These are phyloP conservation scores for Lepus americanus DNA, from an alignment of 2,113 vertebrate species.

Conservation along the genomic window DNA sequence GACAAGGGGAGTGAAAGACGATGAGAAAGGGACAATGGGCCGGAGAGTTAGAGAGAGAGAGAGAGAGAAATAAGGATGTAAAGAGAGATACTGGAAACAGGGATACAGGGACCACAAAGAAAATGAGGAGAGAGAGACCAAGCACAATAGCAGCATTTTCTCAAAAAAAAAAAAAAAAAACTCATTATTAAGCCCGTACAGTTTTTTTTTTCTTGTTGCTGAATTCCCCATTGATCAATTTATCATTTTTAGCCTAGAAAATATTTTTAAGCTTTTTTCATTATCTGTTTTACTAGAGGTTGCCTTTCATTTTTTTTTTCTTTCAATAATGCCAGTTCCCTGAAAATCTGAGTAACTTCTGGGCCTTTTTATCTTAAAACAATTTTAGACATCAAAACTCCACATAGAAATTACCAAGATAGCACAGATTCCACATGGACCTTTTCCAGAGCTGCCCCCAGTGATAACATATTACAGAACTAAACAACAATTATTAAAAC, in stretches of 20 bases:
- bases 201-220: not conserved
- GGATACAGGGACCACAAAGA: not conserved
- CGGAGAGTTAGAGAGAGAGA: not conserved
- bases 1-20: not conserved
- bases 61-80: not conserved
- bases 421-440: not conserved
- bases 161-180: not conserved
- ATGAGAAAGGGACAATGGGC: not conserved
- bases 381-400: not conserved
- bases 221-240: not conserved
- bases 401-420: not conserved
- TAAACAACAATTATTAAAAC: not conserved
- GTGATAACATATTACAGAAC: no score
- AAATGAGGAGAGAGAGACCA: not conserved
- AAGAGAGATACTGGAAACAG: no score
- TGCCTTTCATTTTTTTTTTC: not conserved
- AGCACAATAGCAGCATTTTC: not conserved
- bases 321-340: not conserved
- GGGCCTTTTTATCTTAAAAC: not conserved
- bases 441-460: no score
- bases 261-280: not conserved
- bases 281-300: not conserved
- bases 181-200: accelerated
- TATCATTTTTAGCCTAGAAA: not conserved
- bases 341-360: not conserved